Evolutionary conservation across 2,888 invertebrate species (phyloP), one percentile per base, ranked within the genome.

Genomic region (Leucophora obtusa): DNA sequence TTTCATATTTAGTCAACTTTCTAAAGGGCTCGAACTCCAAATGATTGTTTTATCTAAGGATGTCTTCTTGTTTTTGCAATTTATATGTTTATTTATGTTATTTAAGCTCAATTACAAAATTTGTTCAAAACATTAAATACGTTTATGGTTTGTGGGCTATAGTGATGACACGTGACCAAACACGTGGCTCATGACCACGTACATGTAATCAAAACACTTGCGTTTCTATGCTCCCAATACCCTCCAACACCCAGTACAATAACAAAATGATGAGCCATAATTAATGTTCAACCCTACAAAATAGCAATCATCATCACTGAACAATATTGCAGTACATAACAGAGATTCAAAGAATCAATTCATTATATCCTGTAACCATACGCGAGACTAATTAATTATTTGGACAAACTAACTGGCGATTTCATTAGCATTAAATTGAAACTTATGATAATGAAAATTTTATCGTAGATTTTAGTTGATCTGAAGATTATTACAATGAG

Each of bases 111-210:
- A 83, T 83, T 82, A 82, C 71, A 63, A 74, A 81, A 74, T 83
- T 70, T 79, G 62, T 68, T 38, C 68, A 73, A 68, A 78, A 79
- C 56, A 84, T 84, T 83, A 83, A 82, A 82, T 74, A 69, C 78
- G 73, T 80, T 82, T 81, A 82, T 78, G 82, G 82, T 84, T 83
- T 77, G 83, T 84, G 71, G 83, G 84, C 56, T 74, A 63, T 58
- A 83, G 83, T 81, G 83, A 58, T 74, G 86, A 84, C 89, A 89
- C 89, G 88, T 88, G 88, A 84, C 87, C 85, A 84, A 85, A 85
- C 88, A 86, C 87, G 87, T 87, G 86, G 83, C 86, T 47, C 69
- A 60, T 71, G 51, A 78, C 74, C 70, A 71, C 60, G 65, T 66
- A 59, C 58, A 60, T 74, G 74, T 60, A 79, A 79, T 75, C 82